A percentile compares a stretch with the other conserved stretches of the same genome.
Evolutionary conservation across 2,113 vertebrate genomes (phyloP).

Genomic region (rat (Rattus norvegicus)): GRCr8 NC_086024.1:132649001-132649500

Average conservation of each 20-base stretch:
- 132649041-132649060: slow-evolving; percentile 70
- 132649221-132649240: slow-evolving; percentile 80
- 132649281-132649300: slow-evolving; percentile 66
- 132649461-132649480: background rate
- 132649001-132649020: slow-evolving; percentile 79
- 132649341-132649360: slow-evolving; percentile 71
- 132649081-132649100: slow-evolving; percentile 87
- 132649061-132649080: slow-evolving; percentile 84
- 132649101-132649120: slow-evolving; percentile 83
- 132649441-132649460: background rate
- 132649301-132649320: slow-evolving; percentile 77
- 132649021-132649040: slow-evolving; percentile 82
- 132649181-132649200: slow-evolving; percentile 85
- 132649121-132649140: slow-evolving; percentile 84
- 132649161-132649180: slow-evolving; percentile 82
- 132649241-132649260: slow-evolving; percentile 79
- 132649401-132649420: slow-evolving; percentile 54
- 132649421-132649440: background rate
- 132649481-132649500: fast-evolving
- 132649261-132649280: slow-evolving; percentile 68
- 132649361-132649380: slow-evolving; percentile 74
- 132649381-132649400: slow-evolving; percentile 59
- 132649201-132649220: slow-evolving; percentile 83
- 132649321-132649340: slow-evolving; percentile 73
- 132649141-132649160: slow-evolving; percentile 82